Conservation (phyloP, 92 coral and sea anemone genomes). For the Metridium senile region DNA sequence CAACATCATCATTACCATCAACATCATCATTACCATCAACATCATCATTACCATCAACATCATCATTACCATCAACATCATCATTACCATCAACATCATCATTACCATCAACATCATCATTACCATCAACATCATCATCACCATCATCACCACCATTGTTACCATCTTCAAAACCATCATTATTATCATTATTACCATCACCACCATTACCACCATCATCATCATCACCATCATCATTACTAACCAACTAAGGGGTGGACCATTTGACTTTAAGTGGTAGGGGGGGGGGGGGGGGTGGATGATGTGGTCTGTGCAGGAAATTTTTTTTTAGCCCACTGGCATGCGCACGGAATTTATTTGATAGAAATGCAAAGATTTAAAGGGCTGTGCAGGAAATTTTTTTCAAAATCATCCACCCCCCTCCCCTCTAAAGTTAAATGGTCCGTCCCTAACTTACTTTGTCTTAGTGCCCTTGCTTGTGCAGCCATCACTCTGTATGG, state of each 20-base stretch:
- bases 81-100: background rate
- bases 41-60: background rate
- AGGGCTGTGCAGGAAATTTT: too few species aligned
- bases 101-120: background rate
- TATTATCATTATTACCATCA: background rate
- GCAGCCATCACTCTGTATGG: slow-evolving; percentile 35
- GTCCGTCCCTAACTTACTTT: too few species aligned
- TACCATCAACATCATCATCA: background rate
- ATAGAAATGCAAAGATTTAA: too few species aligned
- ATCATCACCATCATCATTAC: background rate
- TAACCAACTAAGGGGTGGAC: too few species aligned
- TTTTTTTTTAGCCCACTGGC: too few species aligned
- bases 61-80: background rate
- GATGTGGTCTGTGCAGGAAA: too few species aligned
- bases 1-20: background rate
- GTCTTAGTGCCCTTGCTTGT: slow-evolving; percentile 30
- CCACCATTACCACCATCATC: background rate
- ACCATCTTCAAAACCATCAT: background rate
- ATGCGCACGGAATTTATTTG: too few species aligned
- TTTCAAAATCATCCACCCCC: too few species aligned
- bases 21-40: background rate
- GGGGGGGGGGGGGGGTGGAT: too few species aligned
- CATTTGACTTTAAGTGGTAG: too few species aligned
- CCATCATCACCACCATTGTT: background rate
- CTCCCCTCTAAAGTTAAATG: too few species aligned